Conservation (phyloP, 2,888 invertebrate genomes). For the Drosophila paranaensis region DNA sequence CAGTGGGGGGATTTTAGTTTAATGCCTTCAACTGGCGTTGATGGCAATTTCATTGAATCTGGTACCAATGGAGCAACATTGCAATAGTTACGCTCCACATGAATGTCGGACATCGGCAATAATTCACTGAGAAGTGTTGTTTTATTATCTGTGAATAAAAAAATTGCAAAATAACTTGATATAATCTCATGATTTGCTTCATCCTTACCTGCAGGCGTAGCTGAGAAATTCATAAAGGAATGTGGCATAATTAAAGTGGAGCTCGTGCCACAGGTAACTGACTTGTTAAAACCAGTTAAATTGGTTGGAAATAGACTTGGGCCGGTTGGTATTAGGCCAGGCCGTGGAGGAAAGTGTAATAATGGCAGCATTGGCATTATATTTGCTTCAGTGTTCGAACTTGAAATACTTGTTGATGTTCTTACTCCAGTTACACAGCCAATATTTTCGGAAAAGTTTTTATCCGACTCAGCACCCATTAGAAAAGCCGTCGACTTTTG, state of each 20-base stretch:
- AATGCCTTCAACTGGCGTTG: slow-evolving; percentile 14
- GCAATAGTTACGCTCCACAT: slow-evolving; percentile 79
- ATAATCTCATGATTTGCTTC: neutral
- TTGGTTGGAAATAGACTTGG: slow-evolving; percentile 82
- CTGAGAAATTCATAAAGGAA: slow-evolving; percentile 44
- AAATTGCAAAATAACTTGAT: neutral
- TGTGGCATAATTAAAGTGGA: slow-evolving; percentile 38
- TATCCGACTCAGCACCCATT: neutral
- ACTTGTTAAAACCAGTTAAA: slow-evolving; percentile 56
- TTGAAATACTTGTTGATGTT: neutral
- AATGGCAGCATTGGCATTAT: slow-evolving; percentile 79
- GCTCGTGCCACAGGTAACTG: slow-evolving; percentile 2
- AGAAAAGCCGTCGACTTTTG: neutral
- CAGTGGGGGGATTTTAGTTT: slow-evolving; percentile 15
- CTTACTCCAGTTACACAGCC: neutral
- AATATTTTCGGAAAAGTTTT: slow-evolving; percentile 6
- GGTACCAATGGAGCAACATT: slow-evolving; percentile 84
- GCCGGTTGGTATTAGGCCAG: slow-evolving; percentile 85
- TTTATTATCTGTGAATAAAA: slow-evolving; percentile 22
- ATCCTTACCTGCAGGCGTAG: slow-evolving; percentile 32
- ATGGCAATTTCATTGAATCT: slow-evolving; percentile 77
- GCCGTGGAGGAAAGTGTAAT: slow-evolving; percentile 85
- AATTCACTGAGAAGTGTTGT: slow-evolving; percentile 6
- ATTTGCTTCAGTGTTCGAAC: slow-evolving; percentile 69
- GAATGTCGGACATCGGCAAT: slow-evolving; percentile 16